Conservation (phyloP, 2,113 vertebrate species). For the Chunga burmeisteri region DNA sequence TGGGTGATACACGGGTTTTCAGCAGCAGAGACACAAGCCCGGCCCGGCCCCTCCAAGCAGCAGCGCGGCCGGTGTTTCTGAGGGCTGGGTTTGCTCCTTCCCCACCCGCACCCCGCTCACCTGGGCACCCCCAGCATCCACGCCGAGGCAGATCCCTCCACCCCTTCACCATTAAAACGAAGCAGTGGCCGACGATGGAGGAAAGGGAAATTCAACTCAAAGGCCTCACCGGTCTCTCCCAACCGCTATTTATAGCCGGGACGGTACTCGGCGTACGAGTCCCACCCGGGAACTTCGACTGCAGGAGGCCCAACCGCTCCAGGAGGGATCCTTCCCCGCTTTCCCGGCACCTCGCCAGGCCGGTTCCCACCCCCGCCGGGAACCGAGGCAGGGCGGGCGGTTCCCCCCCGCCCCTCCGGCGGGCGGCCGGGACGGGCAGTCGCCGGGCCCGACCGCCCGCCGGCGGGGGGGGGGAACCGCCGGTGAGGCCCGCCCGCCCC, state of each 20-base stretch:
- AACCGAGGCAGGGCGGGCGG: not conserved
- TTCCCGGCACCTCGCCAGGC: not conserved
- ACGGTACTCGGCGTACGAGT: not conserved
- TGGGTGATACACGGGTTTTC: not conserved
- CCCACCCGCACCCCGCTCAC: not conserved
- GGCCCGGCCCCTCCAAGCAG: not conserved
- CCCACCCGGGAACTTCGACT: constrained; percentile 27
- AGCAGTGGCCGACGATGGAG: not conserved
- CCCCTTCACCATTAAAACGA: not conserved
- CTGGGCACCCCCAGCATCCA: not conserved
- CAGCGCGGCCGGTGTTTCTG: not conserved
- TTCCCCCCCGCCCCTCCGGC: not conserved
- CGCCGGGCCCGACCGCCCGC: not conserved
- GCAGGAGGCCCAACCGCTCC: not conserved
- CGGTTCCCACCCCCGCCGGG: constrained; percentile 13
- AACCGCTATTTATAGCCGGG: constrained; percentile 35
- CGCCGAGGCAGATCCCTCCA: not conserved
- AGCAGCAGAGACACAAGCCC: not conserved
- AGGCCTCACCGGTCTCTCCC: not conserved
- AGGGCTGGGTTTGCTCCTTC: not conserved
- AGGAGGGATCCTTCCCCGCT: not conserved
- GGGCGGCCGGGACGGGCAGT: not conserved
- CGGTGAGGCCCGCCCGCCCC: not conserved
- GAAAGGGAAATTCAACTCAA: not conserved
- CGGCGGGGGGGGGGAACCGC: not conserved